A percentile compares a stretch with the other conserved stretches of the same genome.
phyloP scores from a whole-genome alignment of 1,140 invertebrate genomes.

The Halictus rubicundus region DNA sequence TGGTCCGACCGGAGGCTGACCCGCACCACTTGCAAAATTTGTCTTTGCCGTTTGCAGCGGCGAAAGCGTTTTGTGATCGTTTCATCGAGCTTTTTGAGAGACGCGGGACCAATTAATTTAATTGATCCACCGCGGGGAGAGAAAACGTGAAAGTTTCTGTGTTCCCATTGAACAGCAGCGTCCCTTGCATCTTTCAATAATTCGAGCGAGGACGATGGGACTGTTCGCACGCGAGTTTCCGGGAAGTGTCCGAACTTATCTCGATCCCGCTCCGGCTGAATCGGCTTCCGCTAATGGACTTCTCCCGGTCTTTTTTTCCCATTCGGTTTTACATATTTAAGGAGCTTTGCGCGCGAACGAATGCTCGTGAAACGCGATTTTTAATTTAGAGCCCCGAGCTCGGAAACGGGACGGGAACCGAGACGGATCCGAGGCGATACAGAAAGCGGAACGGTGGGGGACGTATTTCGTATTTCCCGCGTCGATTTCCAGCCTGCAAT shows the following conservation, averaged over 20 bases:
- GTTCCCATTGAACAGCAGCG: too few relatives aligned
- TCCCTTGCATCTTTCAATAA: background rate
- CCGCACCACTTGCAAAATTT: background rate
- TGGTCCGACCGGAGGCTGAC: background rate
- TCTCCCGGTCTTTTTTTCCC: background rate
- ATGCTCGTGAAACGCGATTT: background rate
- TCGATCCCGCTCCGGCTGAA: background rate
- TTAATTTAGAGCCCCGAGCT: background rate
- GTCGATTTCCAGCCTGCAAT: slow-evolving; percentile 30
- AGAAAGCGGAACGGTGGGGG: too few relatives aligned
- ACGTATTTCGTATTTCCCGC: background rate
- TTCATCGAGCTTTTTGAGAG: too few relatives aligned
- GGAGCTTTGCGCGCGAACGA: background rate
- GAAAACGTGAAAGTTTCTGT: background rate
- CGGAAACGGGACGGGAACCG: background rate
- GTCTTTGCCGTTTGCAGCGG: background rate
- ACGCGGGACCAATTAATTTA: too few relatives aligned
- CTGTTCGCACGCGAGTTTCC: background rate
- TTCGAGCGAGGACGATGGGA: background rate
- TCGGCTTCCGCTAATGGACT: background rate
- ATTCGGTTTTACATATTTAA: slow-evolving; percentile 1
- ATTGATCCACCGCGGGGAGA: too few relatives aligned
- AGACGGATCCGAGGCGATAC: background rate
- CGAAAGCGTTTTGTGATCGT: too few relatives aligned
- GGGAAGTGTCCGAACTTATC: background rate